Evolutionary conservation across 2,797 vertebrate genomes (phyloP), one percentile per base, ranked within the genome.

Genomic region (Dermochelys coriacea): DNA sequence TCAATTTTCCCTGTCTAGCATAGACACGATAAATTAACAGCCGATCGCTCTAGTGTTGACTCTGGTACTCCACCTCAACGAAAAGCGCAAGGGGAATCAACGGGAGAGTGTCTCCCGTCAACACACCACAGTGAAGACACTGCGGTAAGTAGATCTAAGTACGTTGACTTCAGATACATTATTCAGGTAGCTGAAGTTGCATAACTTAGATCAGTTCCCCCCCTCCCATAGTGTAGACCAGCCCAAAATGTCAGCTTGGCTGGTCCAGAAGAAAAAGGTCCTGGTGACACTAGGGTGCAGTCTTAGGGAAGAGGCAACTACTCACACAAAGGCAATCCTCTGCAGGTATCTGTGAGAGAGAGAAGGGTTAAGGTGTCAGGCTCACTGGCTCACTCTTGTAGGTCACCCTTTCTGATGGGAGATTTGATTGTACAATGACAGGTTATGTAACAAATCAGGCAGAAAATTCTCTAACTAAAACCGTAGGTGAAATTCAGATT

Each of bases 331-430:
- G 87, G 21, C 8, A 12, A 54, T 77, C 82, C 78, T 51, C 77
- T 52, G 59, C 82, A 86, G 31, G 2, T 37, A 47, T 64, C 12
- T 8, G 1, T 50, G 82, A 49, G 51, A 15, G 6, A 27, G 12
- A 93, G 71, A 45, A 68, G 23, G 47, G 87, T 80, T 64, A 77
- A 85, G 92, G 88, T 82, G 88, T 84, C 84, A 84, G 74, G 27
- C 11, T 74, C 45, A 77, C 37, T 7, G 74, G 74, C 45, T 81
- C 82, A 55, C 1, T 49, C 74, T 77, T 77, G 45, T 12, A 45
- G 14, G 75, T 41, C 1, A 19, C 45, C 5, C 52, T 90, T 95
- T 90, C 86, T 91, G 80, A 59, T 54, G 6, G 1, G 87, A 94
- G 90, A 92, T 81, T 87, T 92, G 52, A 47, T 47, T 12, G 15